Evolutionary conservation across 2,888 invertebrate genomes (phyloP), one percentile per base, ranked within the genome.

Genomic region (Pantelozetes paolii): DNA sequence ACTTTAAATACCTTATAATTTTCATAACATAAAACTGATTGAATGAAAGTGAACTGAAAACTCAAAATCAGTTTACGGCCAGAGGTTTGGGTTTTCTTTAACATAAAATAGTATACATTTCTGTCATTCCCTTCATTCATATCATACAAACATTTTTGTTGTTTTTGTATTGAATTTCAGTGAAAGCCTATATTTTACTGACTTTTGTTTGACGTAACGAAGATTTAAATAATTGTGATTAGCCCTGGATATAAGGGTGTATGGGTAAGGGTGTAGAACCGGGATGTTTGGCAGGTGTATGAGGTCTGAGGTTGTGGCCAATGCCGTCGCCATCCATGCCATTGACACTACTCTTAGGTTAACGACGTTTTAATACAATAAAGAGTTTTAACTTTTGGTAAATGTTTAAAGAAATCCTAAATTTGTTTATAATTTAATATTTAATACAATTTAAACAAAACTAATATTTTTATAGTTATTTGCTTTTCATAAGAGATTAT

Each of bases 201-300:
- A 57, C 30, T 57, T 57, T 57, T 57, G 57, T 57, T 57, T 57
- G 57, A 57, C 57, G 30, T 57, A 57, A 57, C 57, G 57, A 23
- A 57, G 23, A 57, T 20, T 28, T 26, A 26, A 23, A 54, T 54
- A 26, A 54, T 18, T 57, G 23, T 54, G 54, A 54, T 26, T 54
- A 54, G 26, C n/a, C n/a, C n/a, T n/a, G n/a, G n/a, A n/a, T n/a
- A n/a, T n/a, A n/a, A n/a, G n/a, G n/a, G n/a, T n/a, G n/a, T 40
- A 48, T 11, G 48, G 48, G 48, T 48, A 20, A 20, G 13, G 40
- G 13, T 40, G 40, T 40, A 9, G 20, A 20, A 48, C n/a, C 1
- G 6, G 45, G 13, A 18, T 13, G 45, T 3, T 54, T 54, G 28
- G 54, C 54, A 54, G 54, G 20, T 54, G 54, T 54, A 45, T 45